phyloP scores from a whole-genome alignment of 2,113 vertebrate genomes.

The Motacilla alba region DNA sequence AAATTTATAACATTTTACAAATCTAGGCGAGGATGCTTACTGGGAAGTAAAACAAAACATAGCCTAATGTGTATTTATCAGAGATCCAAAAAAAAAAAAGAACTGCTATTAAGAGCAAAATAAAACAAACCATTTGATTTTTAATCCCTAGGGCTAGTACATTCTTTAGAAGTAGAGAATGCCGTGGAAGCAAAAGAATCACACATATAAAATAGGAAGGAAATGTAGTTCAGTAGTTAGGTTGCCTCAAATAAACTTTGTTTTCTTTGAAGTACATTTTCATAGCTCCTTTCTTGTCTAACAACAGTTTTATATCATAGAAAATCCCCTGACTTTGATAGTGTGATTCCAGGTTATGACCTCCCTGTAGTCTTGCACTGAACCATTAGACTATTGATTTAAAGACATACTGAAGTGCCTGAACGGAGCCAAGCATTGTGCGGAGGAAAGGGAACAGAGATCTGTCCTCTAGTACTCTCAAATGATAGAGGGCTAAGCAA shows the following conservation, averaged over 20 bases:
- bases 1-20: not conserved
- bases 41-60: not conserved
- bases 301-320: not conserved
- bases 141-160: not conserved
- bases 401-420: not conserved
- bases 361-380: not conserved
- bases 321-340: not conserved
- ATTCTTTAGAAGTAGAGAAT: not conserved
- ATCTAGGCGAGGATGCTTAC: not conserved
- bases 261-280: not conserved
- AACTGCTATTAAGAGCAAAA: not conserved
- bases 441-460: not conserved
- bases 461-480: not conserved
- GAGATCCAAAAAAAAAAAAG: not conserved
- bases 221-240: not conserved
- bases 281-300: not conserved
- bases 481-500: not conserved
- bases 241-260: not conserved
- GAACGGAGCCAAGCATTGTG: not conserved
- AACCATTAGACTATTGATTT: not conserved
- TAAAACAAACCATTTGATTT: not conserved
- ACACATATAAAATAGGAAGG: not conserved
- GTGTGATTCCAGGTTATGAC: not conserved
- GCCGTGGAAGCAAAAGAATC: rapidly evolving
- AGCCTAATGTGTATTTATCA: not conserved